Evolutionary conservation across 2,113 vertebrate species (phyloP).

Genomic region (western clawed frog (Xenopus tropicalis)): UCB_Xtro_10.0 CM004444.2:46258501-46259000

Average conservation of each 20-base stretch:
- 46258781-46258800: slow-evolving; percentile 96
- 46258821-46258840: slow-evolving; percentile 81
- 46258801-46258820: slow-evolving; percentile 84
- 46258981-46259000: too few species aligned
- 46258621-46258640: slow-evolving; percentile 79
- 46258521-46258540: slow-evolving; percentile 74
- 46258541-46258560: slow-evolving; percentile 71
- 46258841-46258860: slow-evolving; percentile 96
- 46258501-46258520: slow-evolving; percentile 77
- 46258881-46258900: slow-evolving; percentile 33
- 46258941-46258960: too few species aligned
- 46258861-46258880: slow-evolving; percentile 57
- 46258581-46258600: slow-evolving; percentile 83
- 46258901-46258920: too few species aligned
- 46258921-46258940: too few species aligned
- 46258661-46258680: slow-evolving; percentile 85
- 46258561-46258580: slow-evolving; percentile 82
- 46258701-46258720: slow-evolving; percentile 90
- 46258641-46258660: slow-evolving; percentile 88
- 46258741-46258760: slow-evolving; percentile 90
- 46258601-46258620: slow-evolving; percentile 67
- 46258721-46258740: slow-evolving; percentile 88
- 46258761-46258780: slow-evolving; percentile 88
- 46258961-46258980: too few species aligned
- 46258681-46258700: slow-evolving; percentile 85